phyloP scores from a whole-genome alignment of 2,797 vertebrate species.

The Myotis vivesi region DNA sequence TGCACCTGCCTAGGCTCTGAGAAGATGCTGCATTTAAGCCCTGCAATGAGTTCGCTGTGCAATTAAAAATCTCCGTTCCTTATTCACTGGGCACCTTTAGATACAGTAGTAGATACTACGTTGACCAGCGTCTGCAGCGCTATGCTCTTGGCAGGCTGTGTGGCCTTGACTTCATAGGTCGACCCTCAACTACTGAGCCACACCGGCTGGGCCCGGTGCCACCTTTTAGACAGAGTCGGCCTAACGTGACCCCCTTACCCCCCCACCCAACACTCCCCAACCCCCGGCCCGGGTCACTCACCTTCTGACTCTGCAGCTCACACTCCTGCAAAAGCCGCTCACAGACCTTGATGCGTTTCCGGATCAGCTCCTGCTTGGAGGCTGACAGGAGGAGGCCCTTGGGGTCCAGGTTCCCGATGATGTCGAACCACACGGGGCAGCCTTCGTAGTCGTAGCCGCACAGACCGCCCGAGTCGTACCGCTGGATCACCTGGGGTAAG shows the following conservation, averaged over 20 bases:
- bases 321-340: constrained; percentile 90
- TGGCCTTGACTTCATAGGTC: neutral
- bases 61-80: neutral
- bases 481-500: constrained; percentile 89
- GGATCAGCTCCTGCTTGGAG: constrained; percentile 94
- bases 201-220: too few relatives aligned
- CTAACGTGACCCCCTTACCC: accelerated
- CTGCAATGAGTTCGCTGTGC: neutral
- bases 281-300: constrained; percentile 61
- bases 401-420: constrained; percentile 91
- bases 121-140: neutral
- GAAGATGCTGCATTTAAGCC: neutral
- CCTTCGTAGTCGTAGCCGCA: constrained; percentile 92
- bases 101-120: accelerated
- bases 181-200: too few relatives aligned
- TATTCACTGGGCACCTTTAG: neutral
- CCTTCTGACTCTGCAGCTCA: constrained; percentile 87
- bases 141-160: neutral
- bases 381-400: constrained; percentile 94
- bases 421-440: constrained; percentile 92
- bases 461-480: constrained; percentile 92
- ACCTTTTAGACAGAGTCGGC: neutral
- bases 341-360: constrained; percentile 91
- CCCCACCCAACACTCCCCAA: too few relatives aligned
- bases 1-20: neutral